Base-by-base conservation (phyloP, 2,888 invertebrate species). In the Acronicta aceris region DNA sequence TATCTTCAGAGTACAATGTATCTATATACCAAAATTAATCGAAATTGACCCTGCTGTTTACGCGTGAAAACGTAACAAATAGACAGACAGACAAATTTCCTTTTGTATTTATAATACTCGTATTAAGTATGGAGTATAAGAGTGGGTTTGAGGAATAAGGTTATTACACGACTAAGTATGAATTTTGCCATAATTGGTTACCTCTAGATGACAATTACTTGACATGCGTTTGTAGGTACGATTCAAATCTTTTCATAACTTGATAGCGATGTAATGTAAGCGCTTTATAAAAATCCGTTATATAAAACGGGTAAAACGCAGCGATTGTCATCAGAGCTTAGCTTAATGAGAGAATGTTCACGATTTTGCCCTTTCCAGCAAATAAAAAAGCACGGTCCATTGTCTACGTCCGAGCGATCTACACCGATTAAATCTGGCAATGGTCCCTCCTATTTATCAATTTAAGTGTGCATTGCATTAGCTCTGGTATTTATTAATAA, bases 331-430 rank as follows among this genome's bases (percentile, higher is more conserved):
- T 56, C 69, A 36, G 5, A 30, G 30, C 33, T 53, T 17, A 33
- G 27, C 40, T 21, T 56, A 40, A 47, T 41, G 42, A 59, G 36
- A 48, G 13, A 42, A 2, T 45, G 52, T 30, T 66, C 67, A 68
- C 67, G 54, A 66, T 38, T 52, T 55, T 55, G 52, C 48, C 61
- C 50, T 61, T 68, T 60, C 17, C 50, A 12, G n/a, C 15, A n/a
- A 43, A 42, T 53, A 16, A 47, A 57, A 48, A 51, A 27, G 27
- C 16, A 54, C 51, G 52, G 68, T 51, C 57, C 52, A 56, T 56
- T 45, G 36, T 51, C 21, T 38, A 46, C 40, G 13, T 40, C 27
- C 43, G 25, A 17, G 33, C 10, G 17, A 67, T 46, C 13, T 46
- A 30, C 43, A 42, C 7, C 42, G 43, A 67, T 61, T 47, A 59